A percentile compares a stretch with the other conserved stretches of the same genome.
phyloP scores from a whole-genome alignment of 1,140 invertebrate genomes.

The Cotesia chilonis region DNA sequence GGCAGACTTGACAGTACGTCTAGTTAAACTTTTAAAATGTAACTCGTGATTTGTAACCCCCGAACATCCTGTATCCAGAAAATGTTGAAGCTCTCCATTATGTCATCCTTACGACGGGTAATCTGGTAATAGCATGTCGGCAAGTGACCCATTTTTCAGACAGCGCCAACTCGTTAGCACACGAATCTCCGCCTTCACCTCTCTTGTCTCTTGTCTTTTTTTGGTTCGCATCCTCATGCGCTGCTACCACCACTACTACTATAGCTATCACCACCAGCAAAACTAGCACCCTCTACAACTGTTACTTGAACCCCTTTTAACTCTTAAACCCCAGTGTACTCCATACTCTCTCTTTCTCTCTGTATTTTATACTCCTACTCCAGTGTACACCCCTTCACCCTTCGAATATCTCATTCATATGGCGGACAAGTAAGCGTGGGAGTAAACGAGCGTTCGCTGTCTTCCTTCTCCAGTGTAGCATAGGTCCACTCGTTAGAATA shows the following conservation, averaged over 20 bases:
- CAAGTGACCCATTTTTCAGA: conserved; percentile 39
- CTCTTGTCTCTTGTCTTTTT: neutral
- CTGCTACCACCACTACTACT: neutral
- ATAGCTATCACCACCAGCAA: too few species aligned
- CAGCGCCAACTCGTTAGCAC: conserved; percentile 35
- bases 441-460: too few species aligned
- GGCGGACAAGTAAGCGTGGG: too few species aligned
- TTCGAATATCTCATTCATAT: too few species aligned
- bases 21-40: too few species aligned
- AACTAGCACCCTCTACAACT: too few species aligned
- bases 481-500: conserved; percentile 11
- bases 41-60: conserved; percentile 1
- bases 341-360: too few species aligned
- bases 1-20: too few species aligned
- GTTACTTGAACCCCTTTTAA: too few species aligned
- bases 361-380: neutral
- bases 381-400: neutral
- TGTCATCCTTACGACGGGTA: conserved; percentile 33
- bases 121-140: conserved; percentile 38
- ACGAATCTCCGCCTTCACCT: conserved; percentile 19
- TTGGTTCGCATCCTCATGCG: neutral
- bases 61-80: conserved; percentile 10
- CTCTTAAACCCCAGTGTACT: too few species aligned
- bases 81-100: conserved; percentile 30
- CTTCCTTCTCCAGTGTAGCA: too few species aligned